Percentiles rank a stretch among this genome's conserved stretches.
phyloP scores from a whole-genome alignment of 2,113 vertebrate genomes.

The Corythoichthys haematopterus region DNA sequence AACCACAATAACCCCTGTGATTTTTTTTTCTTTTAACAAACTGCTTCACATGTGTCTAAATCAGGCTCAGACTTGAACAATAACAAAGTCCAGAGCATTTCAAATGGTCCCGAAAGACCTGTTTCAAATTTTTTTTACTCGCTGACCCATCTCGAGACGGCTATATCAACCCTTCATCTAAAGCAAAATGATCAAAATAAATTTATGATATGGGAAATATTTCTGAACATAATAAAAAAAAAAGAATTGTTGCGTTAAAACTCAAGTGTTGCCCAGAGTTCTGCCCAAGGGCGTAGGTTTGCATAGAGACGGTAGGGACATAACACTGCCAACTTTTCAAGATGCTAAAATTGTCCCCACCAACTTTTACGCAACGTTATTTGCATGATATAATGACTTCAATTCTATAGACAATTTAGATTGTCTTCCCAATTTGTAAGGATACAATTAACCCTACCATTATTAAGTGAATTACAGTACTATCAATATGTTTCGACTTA shows the following conservation, averaged over 20 bases:
- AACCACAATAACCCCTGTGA: constrained; percentile 47
- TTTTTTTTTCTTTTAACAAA: constrained; percentile 33
- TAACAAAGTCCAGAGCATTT: constrained; percentile 60
- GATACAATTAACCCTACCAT: too few species aligned
- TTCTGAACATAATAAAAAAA: constrained; percentile 50
- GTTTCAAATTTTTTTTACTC: constrained; percentile 51
- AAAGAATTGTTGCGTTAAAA: constrained; percentile 51
- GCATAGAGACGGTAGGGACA: too few species aligned
- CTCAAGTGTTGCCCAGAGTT: constrained; percentile 33
- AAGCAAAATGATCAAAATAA: constrained; percentile 59
- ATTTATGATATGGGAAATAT: constrained; percentile 41
- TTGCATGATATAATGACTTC: too few species aligned
- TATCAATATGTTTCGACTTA: too few species aligned
- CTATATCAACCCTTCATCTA: constrained; percentile 48
- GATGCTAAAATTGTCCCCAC: too few species aligned
- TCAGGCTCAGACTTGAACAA: constrained; percentile 65
- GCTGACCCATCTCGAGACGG: constrained; percentile 46
- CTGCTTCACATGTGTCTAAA: constrained; percentile 56
- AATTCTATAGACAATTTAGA: too few species aligned
- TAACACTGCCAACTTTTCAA: too few species aligned
- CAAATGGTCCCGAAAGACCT: constrained; percentile 56
- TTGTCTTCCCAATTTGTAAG: too few species aligned
- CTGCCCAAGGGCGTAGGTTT: too few species aligned
- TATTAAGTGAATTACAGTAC: too few species aligned
- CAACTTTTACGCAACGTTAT: too few species aligned